Evolutionary conservation across 2,113 vertebrate genomes (phyloP).

Genomic region (Callorhinus ursinus): DNA sequence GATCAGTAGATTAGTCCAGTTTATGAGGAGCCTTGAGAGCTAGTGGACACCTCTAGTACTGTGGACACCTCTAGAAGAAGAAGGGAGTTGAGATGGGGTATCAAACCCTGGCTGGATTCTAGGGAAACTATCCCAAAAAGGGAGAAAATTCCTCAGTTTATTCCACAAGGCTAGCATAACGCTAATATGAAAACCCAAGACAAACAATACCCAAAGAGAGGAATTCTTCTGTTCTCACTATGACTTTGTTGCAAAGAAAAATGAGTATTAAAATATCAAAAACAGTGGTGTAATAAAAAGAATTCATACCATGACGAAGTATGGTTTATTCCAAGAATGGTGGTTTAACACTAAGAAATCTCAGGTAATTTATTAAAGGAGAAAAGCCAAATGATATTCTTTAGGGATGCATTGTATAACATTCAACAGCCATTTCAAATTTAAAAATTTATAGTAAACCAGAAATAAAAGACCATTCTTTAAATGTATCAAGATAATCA

Average conservation of each 20-base stretch:
- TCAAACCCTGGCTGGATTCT: background rate
- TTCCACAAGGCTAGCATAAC: background rate
- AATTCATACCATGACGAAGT: background rate
- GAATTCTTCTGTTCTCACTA: background rate
- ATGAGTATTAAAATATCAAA: background rate
- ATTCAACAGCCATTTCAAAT: conserved; percentile 6
- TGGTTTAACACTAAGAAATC: conserved; percentile 32
- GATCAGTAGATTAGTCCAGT: background rate
- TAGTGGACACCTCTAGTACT: background rate
- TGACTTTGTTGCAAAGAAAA: conserved; percentile 43
- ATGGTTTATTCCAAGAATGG: background rate
- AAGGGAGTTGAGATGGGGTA: background rate
- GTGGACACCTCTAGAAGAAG: background rate
- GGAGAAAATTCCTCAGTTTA: background rate
- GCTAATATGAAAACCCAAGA: background rate
- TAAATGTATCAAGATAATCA: background rate
- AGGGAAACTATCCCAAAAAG: background rate
- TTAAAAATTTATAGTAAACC: background rate
- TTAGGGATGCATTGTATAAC: background rate
- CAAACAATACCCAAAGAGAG: background rate
- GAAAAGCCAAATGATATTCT: background rate
- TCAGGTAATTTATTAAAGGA: background rate
- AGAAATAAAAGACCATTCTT: conserved; percentile 18
- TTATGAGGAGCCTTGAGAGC: background rate
- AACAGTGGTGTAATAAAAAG: background rate